Evolutionary conservation across 2,888 invertebrate genomes (phyloP), one percentile per base, ranked within the genome.

Genomic region (Cephus sareptanus): DNA sequence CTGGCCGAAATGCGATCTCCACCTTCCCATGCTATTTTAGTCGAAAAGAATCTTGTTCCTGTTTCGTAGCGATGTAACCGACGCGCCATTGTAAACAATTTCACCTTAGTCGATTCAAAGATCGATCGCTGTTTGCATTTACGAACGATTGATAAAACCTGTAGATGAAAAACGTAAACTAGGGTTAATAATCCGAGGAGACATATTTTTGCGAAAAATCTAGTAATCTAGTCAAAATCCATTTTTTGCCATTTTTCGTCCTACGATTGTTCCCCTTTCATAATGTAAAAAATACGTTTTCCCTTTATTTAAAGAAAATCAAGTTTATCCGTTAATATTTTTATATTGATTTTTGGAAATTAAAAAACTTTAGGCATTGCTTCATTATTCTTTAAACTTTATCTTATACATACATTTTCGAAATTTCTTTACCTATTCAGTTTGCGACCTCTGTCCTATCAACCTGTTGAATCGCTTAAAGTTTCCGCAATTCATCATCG

Each of bases 1-100:
- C 82, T 83, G 81, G 79, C 83, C 89, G 91, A 91, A 91, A 91
- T 89, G 91, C 90, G 91, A 91, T 91, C 91, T 91, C 89, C 88
- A 82, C 86, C 85, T 84, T 80, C 87, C 87, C 84, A 87, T 85
- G 88, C 91, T 91, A 91, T 91, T 91, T 89, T 90, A 87, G 86
- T 88, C 86, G 83, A 87, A 86, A 88, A 85, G 85, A 86, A 87
- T 85, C 85, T 84, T 87, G 87, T 85, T 88, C 86, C 87, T 87
- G 84, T 87, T 90, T 89, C 85, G 81, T 81, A 74, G 23, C 84
- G 83, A 85, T 84, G 86, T 86, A 88, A 88, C 86, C 84, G 78
- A 81, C 68, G 77, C 80, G 75, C 75, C 76, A 78, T 82, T 83
- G 84, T 87, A 88, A 88, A 88, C 84, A 85, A 82, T 83, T 40